Base-by-base conservation (phyloP, 35 echinoderm and acorn worm genomes). In the Anneissia japonica region DNA sequence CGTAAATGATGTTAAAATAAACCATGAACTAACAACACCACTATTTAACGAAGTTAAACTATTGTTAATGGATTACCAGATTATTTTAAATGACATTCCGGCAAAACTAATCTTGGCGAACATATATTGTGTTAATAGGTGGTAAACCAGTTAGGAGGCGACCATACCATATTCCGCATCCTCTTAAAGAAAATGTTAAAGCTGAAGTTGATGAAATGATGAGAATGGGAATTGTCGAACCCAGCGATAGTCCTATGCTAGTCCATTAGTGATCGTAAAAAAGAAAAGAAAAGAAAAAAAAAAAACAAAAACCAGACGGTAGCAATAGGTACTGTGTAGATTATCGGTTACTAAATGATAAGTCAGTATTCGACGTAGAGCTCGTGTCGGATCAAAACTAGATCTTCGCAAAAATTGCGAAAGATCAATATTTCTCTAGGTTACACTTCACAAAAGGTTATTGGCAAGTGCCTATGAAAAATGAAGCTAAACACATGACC, bases 271-370 rank as follows among this genome's bases (percentile, higher is more conserved):
- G 1, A 37, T 93, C 0, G 91, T 93, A 46, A 37, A 40, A 12
- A 93, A 93, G n/a, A n/a, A n/a, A n/a, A n/a, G n/a, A n/a, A n/a
- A n/a, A n/a, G n/a, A n/a, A n/a, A n/a, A n/a, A n/a, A n/a, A n/a
- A n/a, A n/a, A n/a, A n/a, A n/a, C n/a, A n/a, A n/a, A n/a, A n/a
- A 46, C 36, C 74, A 74, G 91, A 93, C 82, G 87, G 82, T 4
- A 89, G 41, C 0, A 34, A 73, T 13, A 82, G 90, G 39, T 88
- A 72, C 36, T 92, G 91, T 85, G 79, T 89, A 28, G 91, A 93
- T 80, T 89, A 84, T 73, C 39, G 91, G 40, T 23, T 33, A 6
- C 30, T 89, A 36, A 93, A 93, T 45, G 76, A 38, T 2, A 79
- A 85, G 17, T 89, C 86, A 26, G 46, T 76, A 2, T 56, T 81